Evolutionary conservation across 2,888 invertebrate species (phyloP).

Genomic region (Zaprionus bogoriensis): DNA sequence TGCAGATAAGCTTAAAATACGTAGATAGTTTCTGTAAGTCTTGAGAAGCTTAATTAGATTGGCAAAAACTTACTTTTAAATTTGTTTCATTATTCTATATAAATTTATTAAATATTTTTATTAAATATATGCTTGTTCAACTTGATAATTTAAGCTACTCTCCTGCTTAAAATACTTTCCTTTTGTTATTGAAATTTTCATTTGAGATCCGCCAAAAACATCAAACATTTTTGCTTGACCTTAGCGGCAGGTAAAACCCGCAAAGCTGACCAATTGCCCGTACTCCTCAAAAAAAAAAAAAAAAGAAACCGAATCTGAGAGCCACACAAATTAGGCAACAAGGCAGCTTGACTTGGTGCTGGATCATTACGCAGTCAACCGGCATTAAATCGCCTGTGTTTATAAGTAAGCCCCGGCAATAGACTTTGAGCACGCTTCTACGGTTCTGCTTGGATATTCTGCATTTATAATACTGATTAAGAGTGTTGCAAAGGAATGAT

Average conservation of each 20-base stretch:
- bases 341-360: constrained; percentile 35
- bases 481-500: too few species aligned
- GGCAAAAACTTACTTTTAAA: too few species aligned
- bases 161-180: not conserved
- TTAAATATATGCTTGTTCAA: too few species aligned
- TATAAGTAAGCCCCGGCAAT: constrained; percentile 23
- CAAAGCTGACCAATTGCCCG: constrained; percentile 4
- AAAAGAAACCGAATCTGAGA: constrained; percentile 1
- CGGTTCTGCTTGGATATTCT: not conserved
- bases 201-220: constrained; percentile 20
- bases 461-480: not conserved
- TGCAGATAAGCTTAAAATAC: not conserved
- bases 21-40: not conserved
- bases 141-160: too few species aligned
- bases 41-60: not conserved
- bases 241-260: constrained; percentile 4
- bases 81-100: not conserved
- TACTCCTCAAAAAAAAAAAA: not conserved
- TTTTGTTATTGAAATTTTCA: not conserved
- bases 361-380: constrained; percentile 60
- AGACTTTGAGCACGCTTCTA: constrained; percentile 5
- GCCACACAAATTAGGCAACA: constrained; percentile 55
- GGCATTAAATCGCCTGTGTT: constrained; percentile 57
- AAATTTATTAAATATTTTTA: not conserved
- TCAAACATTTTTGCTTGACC: constrained; percentile 40